Conservation (phyloP, 2,113 vertebrate species). For the Grallaria varia region DNA sequence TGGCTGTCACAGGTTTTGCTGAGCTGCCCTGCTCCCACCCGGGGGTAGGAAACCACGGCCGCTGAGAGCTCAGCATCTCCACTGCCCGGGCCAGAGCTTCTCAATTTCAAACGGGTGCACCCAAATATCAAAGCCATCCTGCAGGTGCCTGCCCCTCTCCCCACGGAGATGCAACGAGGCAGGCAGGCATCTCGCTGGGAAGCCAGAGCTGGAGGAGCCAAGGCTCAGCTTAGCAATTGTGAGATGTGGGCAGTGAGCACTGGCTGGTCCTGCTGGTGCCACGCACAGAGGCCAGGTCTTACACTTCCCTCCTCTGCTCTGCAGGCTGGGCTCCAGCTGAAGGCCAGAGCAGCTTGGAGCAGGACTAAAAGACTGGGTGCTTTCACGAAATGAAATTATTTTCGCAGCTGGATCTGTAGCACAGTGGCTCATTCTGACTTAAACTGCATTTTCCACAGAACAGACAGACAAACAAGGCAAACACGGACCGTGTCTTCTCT, state of each 20-base stretch:
- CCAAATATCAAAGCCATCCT: neutral
- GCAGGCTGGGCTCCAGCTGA: neutral
- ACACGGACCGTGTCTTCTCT: neutral
- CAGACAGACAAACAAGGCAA: constrained; percentile 1
- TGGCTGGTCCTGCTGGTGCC: neutral
- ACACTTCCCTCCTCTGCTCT: neutral
- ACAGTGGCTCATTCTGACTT: constrained; percentile 12
- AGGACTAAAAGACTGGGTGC: neutral
- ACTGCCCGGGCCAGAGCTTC: rapidly evolving
- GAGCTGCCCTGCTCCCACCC: neutral
- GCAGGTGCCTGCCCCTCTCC: neutral
- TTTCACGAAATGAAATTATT: constrained; percentile 23
- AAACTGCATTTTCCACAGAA: neutral
- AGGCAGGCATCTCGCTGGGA: neutral
- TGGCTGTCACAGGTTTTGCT: neutral
- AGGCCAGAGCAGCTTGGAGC: neutral
- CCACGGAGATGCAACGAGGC: rapidly evolving
- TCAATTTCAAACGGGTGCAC: rapidly evolving
- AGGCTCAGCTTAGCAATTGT: rapidly evolving
- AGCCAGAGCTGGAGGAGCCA: neutral
- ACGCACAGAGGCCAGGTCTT: neutral
- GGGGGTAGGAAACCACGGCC: neutral
- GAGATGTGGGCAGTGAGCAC: neutral
- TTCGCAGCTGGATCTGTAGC: neutral
- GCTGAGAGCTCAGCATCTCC: neutral